These are phyloP conservation scores for Drosophila leontia DNA, from an alignment of 1,140 invertebrate genomes.

Conservation along the genomic window DNA sequence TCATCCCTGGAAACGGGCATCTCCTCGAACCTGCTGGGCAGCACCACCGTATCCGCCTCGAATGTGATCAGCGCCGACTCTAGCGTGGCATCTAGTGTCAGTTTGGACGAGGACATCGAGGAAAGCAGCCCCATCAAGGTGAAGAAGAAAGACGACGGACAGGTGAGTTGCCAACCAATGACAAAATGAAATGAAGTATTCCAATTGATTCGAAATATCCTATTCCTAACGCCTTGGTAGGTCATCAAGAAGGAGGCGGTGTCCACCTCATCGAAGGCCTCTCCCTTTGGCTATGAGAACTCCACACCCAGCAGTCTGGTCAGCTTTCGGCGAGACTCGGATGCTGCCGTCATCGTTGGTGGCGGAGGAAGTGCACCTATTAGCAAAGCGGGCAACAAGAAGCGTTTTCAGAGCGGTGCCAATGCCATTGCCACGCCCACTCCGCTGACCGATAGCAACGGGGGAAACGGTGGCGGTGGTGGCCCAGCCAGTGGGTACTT, in stretches of 20 bases:
- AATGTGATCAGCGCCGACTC: conserved; percentile 84
- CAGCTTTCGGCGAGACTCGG: conserved; percentile 75
- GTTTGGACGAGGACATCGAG: conserved; percentile 81
- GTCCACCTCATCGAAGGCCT: conserved; percentile 79
- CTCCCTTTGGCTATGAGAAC: conserved; percentile 73
- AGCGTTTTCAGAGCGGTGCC: conserved; percentile 65
- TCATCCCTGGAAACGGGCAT: conserved; percentile 83
- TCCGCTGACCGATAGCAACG: conserved; percentile 34
- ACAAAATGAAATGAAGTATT: neutral
- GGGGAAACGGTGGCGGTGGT: conserved; percentile 18
- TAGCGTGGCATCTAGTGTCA: conserved; percentile 84
- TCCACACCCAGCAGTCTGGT: conserved; percentile 64
- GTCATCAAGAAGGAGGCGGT: conserved; percentile 83
- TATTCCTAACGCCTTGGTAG: conserved; percentile 15
- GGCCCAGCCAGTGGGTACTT: conserved; percentile 56
- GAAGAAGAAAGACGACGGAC: conserved; percentile 83
- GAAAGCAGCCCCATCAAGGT: conserved; percentile 81
- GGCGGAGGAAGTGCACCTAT: conserved; percentile 41
- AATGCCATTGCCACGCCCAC: conserved; percentile 62
- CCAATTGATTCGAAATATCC: neutral
- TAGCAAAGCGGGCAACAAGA: conserved; percentile 54
- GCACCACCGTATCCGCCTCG: conserved; percentile 77
- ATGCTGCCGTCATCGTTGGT: conserved; percentile 35
- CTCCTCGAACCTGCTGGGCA: conserved; percentile 79
- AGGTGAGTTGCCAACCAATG: conserved; percentile 49